Percentiles rank a stretch among this genome's conserved stretches.
Conservation (phyloP, 1,140 invertebrate genomes). For the Teleopsis dalmanni region DNA sequence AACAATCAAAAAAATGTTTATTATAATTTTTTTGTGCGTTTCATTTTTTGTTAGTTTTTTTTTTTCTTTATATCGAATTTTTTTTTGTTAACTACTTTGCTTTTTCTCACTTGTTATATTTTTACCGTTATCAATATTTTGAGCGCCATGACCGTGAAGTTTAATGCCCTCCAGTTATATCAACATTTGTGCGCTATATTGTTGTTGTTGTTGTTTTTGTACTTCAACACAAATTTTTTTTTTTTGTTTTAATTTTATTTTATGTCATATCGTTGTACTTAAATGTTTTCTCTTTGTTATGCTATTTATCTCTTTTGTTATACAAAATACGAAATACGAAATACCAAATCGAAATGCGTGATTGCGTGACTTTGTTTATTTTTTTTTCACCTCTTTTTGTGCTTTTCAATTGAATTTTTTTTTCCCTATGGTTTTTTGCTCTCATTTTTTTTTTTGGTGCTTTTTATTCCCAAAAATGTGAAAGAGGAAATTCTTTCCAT, state of each 20-base stretch:
- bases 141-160: slow-evolving; percentile 41
- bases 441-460: no score
- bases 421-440: no score
- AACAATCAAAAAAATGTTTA: no score
- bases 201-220: slow-evolving; percentile 9
- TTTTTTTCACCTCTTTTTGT: slow-evolving; percentile 7
- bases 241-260: not conserved
- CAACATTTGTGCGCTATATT: not conserved
- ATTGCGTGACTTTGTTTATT: not conserved
- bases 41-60: not conserved
- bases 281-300: not conserved
- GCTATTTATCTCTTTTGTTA: not conserved
- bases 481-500: no score
- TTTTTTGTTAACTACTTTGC: not conserved
- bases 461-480: no score
- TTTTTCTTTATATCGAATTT: not conserved
- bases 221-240: slow-evolving; percentile 4
- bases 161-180: slow-evolving; percentile 32
- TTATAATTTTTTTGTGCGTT: not conserved
- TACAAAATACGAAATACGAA: not conserved
- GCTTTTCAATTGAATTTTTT: no score
- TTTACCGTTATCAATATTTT: slow-evolving; percentile 26
- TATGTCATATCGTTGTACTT: not conserved
- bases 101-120: not conserved
- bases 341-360: not conserved